A percentile compares a stretch with the other conserved stretches of the same genome.
These are phyloP conservation scores for Huso huso DNA, from an alignment of 2,797 vertebrate genomes.

Conservation along the genomic window DNA sequence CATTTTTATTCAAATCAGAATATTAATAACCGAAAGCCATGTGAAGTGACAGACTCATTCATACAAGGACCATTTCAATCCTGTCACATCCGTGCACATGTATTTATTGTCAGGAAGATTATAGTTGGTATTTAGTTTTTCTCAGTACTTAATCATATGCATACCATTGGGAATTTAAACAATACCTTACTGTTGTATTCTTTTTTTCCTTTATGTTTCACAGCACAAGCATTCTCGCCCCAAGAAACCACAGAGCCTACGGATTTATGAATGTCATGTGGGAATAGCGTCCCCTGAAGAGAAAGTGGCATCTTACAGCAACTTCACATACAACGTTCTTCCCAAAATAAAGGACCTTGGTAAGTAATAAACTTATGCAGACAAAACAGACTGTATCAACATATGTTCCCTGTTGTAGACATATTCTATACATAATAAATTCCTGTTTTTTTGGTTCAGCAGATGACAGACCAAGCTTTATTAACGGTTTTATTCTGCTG, in stretches of 20 bases:
- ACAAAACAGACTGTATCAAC: no score
- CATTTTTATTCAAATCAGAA: no score
- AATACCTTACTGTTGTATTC: not conserved
- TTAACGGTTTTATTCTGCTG: no score
- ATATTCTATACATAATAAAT: no score
- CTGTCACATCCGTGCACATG: no score
- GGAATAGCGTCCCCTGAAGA: conserved; percentile 72
- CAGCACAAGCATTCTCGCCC: conserved; percentile 57
- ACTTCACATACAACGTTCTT: conserved; percentile 64
- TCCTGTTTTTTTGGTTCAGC: no score
- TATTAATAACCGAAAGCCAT: not conserved
- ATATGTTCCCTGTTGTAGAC: no score
- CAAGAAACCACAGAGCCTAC: conserved; percentile 51
- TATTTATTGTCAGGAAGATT: no score
- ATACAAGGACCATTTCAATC: no score
- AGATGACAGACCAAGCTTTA: no score
- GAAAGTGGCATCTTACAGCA: conserved; percentile 68
- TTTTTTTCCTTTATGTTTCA: conserved; percentile 14
- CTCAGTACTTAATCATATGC: not conserved
- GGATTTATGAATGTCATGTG: conserved; percentile 70
- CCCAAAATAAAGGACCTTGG: conserved; percentile 69
- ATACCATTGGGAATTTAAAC: not conserved
- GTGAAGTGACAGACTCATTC: not conserved
- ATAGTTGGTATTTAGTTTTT: no score
- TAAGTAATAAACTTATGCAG: conserved; percentile 42